Conservation (phyloP, 2,113 vertebrate genomes). For the Choloepus hoffmanni region DNA sequence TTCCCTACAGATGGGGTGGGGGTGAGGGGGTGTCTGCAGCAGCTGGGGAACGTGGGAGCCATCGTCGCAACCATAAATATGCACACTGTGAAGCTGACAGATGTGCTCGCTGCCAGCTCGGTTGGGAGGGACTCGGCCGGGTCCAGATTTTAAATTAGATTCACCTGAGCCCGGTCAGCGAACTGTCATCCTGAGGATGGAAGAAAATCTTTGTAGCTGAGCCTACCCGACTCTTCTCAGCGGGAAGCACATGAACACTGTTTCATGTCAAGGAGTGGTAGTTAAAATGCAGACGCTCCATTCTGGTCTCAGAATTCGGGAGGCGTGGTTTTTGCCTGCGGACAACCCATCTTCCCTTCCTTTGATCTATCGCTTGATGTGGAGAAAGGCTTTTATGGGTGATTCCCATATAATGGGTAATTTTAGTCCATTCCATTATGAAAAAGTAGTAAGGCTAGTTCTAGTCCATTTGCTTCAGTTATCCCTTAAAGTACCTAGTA, state of each 20-base stretch:
- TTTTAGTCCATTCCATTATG: conserved; percentile 85
- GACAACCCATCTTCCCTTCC: conserved; percentile 84
- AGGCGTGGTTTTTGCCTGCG: conserved; percentile 85
- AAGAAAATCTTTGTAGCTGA: conserved; percentile 87
- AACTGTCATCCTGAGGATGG: conserved; percentile 78
- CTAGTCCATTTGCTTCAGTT: conserved; percentile 83
- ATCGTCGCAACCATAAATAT: not conserved
- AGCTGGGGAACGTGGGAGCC: conserved; percentile 31
- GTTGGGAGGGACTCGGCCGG: conserved; percentile 61
- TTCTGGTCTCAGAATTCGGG: conserved; percentile 86
- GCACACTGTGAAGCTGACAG: conserved; percentile 55
- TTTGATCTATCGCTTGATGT: conserved; percentile 89
- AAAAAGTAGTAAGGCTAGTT: conserved; percentile 83
- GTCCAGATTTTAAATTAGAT: conserved; percentile 83
- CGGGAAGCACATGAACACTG: conserved; percentile 81
- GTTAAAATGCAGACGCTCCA: conserved; percentile 87
- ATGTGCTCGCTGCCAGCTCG: not conserved
- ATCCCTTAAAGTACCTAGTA: conserved; percentile 81
- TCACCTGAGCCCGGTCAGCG: conserved; percentile 80
- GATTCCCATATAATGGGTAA: conserved; percentile 85
- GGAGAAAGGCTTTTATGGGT: conserved; percentile 86
- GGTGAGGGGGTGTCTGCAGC: conserved; percentile 36
- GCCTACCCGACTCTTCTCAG: conserved; percentile 84
- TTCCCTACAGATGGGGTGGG: not conserved
- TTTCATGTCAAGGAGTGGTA: conserved; percentile 88